Percentiles rank a stretch among this genome's conserved stretches.
phyloP scores from a whole-genome alignment of 2,797 vertebrate species.

The Xiphorhynchus erythropygius region DNA sequence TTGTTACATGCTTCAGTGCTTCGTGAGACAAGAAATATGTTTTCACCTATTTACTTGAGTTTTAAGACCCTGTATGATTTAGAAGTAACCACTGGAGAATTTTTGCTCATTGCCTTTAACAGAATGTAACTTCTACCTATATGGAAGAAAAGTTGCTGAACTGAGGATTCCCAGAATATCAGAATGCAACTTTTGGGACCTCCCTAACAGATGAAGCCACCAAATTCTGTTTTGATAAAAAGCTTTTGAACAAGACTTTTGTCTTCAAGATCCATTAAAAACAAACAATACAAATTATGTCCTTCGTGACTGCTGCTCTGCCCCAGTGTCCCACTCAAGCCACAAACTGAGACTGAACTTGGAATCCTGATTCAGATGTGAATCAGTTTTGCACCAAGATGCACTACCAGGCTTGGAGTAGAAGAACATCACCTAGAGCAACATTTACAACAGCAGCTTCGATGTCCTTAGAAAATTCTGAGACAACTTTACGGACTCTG shows the following conservation, averaged over 20 bases:
- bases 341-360: not conserved
- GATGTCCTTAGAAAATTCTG: rapidly evolving
- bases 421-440: not conserved
- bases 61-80: not conserved
- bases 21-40: not conserved
- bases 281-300: not conserved
- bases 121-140: not conserved
- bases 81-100: not conserved
- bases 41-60: not conserved
- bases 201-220: not conserved
- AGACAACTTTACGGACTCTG: not conserved
- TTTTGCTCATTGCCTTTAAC: not conserved
- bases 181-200: not conserved
- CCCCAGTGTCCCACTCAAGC: not conserved
- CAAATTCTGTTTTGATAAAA: not conserved
- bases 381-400: not conserved
- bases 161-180: not conserved
- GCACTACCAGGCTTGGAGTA: not conserved
- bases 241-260: not conserved
- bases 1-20: not conserved
- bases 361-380: not conserved
- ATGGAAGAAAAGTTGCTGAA: not conserved
- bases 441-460: not conserved
- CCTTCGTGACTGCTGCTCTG: not conserved
- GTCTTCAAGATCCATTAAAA: not conserved